phyloP scores from a whole-genome alignment of 2,888 invertebrate genomes.

The Ophion obscuratus region DNA sequence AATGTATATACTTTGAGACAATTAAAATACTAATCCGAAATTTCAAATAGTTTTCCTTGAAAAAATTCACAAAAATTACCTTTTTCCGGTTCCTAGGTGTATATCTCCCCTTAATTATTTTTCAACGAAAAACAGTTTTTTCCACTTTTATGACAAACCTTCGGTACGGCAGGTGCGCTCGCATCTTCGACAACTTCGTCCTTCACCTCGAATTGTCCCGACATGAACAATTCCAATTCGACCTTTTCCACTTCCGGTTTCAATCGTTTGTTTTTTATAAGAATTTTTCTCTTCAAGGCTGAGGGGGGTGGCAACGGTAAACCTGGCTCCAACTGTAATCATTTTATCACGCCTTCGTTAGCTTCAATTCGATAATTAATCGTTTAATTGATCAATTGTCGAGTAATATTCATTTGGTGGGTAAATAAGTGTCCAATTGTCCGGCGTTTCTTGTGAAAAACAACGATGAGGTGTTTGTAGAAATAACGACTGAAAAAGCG shows the following conservation, averaged over 20 bases:
- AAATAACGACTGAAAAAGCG: too few species aligned
- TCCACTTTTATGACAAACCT: constrained; percentile 68
- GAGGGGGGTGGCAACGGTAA: constrained; percentile 88
- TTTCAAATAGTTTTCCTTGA: too few species aligned
- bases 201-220: constrained; percentile 85
- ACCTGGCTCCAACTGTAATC: constrained; percentile 86
- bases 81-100: too few species aligned
- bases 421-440: too few species aligned
- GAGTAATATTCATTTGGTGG: too few species aligned
- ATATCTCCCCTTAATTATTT: not conserved
- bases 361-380: not conserved
- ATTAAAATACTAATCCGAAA: too few species aligned
- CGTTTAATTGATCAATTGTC: not conserved
- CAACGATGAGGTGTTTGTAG: too few species aligned
- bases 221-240: constrained; percentile 85
- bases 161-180: constrained; percentile 80
- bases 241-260: constrained; percentile 89
- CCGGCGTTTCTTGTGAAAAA: too few species aligned
- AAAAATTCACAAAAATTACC: too few species aligned
- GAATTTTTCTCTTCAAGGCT: constrained; percentile 87
- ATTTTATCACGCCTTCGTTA: constrained; percentile 1
- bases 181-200: constrained; percentile 85
- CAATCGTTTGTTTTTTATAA: constrained; percentile 89
- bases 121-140: not conserved
- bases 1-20: too few species aligned